Evolutionary conservation across 2,797 vertebrate species (phyloP).

Genomic region (Catharus ustulatus): DNA sequence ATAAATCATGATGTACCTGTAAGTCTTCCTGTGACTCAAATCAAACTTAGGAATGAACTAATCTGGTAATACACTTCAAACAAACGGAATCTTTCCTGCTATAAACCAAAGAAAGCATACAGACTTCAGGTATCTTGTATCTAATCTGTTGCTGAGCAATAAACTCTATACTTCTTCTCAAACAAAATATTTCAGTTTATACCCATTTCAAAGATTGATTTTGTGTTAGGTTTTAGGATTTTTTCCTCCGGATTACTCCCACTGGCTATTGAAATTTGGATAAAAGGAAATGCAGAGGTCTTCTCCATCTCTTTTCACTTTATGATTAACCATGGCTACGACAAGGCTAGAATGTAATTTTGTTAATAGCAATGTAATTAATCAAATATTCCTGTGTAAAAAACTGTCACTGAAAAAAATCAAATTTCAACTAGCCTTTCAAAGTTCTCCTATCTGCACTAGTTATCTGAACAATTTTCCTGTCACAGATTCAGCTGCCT

Average conservation of each 20-base stretch:
- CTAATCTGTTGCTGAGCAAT: neutral
- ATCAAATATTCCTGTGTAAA: neutral
- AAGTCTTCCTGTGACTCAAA: neutral
- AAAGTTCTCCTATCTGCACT: neutral
- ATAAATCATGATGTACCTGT: neutral
- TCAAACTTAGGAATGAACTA: neutral
- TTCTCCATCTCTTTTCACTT: neutral
- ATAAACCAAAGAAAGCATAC: neutral
- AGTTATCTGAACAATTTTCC: neutral
- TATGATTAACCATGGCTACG: neutral
- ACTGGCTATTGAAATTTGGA: neutral
- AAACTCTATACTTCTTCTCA: neutral
- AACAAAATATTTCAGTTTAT: constrained; percentile 12
- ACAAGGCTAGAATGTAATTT: neutral
- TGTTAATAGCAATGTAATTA: neutral
- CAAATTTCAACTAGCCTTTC: neutral
- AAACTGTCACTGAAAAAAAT: neutral
- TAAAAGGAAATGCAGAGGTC: neutral
- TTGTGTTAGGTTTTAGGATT: neutral
- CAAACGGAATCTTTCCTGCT: neutral
- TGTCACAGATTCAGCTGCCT: neutral
- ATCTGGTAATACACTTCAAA: neutral
- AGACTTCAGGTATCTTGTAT: neutral
- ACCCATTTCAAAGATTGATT: neutral
- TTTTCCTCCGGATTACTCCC: neutral